Evolutionary conservation across 2,797 vertebrate genomes (phyloP), one percentile per base, ranked within the genome.

Genomic region (Sebastes diploproa): DNA sequence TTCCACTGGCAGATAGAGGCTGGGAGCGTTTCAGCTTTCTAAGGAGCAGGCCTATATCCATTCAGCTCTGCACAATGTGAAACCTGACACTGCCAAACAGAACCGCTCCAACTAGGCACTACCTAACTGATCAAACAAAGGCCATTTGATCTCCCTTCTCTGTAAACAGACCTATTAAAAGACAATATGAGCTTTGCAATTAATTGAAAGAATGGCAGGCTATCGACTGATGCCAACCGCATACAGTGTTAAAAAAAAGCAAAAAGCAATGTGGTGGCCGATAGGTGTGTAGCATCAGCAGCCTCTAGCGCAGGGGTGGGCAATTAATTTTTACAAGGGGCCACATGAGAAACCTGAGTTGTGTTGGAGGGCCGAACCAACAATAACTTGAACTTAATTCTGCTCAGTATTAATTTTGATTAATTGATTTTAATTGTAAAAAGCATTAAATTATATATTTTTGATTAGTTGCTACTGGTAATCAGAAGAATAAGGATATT

Each of bases 31-130:
- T 85, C 62, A 83, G 86, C 87, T 83, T 88, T 90, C 83, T 34
- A 75, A 89, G 92, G 84, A 92, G 81, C 66, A 18, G 85, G 70
- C 82, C 75, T 79, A 63, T 67, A 90, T 91, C 87, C 86, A 92
- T 96, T 95, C 91, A 93, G 82, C 73, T 61, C 64, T 3, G 82
- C 90, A 93, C 91, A 95, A 94, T 89, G 89, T 66, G 86, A 86
- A 93, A 94, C 86, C 86, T 68, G 90, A 94, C 84, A 80, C 92
- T 91, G 93, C 90, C 94, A 94, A 94, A 89, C 78, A 52, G 70
- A 83, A 70, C 69, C 72, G 77, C 77, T 78, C 80, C 74, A 85
- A 80, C 54, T 78, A 78, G 84, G 72, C 84, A 62, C 80, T 58
- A 86, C 84, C 89, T 73, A 86, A 91, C 60, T 3, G 61, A 74